These are phyloP conservation scores for Oxyruncus cristatus DNA, from an alignment of 2,113 vertebrate genomes.

Conservation along the genomic window DNA sequence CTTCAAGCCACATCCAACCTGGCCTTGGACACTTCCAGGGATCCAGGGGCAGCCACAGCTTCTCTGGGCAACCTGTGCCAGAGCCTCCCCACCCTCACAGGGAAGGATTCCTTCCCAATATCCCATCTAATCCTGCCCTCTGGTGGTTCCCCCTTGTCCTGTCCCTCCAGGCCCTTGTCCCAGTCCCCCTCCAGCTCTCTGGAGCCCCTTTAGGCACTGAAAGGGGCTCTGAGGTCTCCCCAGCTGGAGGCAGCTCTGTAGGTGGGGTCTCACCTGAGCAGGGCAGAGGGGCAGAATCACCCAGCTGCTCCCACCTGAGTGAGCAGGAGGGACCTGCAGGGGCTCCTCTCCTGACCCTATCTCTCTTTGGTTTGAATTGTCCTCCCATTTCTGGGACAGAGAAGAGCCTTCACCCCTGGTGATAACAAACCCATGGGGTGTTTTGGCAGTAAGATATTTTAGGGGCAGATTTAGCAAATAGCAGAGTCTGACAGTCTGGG, in stretches of 20 bases:
- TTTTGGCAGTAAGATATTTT: neutral
- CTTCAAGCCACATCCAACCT: neutral
- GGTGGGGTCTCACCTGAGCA: neutral
- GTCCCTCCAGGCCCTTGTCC: neutral
- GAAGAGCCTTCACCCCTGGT: neutral
- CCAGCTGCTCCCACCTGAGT: too few species aligned
- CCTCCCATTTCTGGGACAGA: neutral
- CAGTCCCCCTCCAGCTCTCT: neutral
- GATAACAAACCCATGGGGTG: fast-evolving
- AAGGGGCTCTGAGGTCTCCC: neutral
- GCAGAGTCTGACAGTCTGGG: neutral
- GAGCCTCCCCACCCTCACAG: neutral
- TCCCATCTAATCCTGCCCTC: neutral
- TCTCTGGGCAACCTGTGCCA: neutral
- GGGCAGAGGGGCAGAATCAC: neutral
- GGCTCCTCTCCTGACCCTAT: neutral
- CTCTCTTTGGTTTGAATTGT: neutral
- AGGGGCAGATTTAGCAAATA: neutral
- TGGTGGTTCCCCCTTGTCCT: neutral
- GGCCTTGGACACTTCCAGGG: neutral
- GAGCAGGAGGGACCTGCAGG: neutral
- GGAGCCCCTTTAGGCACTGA: neutral
- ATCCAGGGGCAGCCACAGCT: neutral
- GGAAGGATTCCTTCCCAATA: neutral
- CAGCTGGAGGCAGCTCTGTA: neutral